A percentile compares a stretch with the other conserved stretches of the same genome.
phyloP scores from a whole-genome alignment of 2,797 vertebrate species.

The Selene dorsalis region DNA sequence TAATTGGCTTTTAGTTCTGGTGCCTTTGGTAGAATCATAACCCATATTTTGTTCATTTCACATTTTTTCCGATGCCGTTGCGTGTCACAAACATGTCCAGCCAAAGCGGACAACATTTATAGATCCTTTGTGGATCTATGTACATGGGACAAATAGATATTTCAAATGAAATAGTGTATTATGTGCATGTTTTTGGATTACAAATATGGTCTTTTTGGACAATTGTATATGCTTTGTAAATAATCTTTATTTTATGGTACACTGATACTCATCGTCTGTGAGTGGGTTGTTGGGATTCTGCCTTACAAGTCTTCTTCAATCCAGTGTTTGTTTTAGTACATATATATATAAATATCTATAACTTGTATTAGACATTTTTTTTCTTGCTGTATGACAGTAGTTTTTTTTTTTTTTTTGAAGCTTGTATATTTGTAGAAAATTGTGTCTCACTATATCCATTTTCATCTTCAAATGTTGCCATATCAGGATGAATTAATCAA shows the following conservation, averaged over 20 bases:
- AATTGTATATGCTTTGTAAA: constrained; percentile 89
- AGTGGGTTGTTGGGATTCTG: constrained; percentile 66
- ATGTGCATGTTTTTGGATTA: constrained; percentile 83
- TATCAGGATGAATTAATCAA: constrained; percentile 43
- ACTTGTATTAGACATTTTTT: constrained; percentile 65
- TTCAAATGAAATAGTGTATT: constrained; percentile 86
- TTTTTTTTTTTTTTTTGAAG: constrained; percentile 58
- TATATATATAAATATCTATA: constrained; percentile 59
- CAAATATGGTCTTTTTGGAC: constrained; percentile 84
- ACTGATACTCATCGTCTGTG: constrained; percentile 71
- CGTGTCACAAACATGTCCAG: constrained; percentile 70
- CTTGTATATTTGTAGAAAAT: constrained; percentile 83
- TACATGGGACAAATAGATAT: constrained; percentile 81
- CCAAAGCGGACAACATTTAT: constrained; percentile 84
- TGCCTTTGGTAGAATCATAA: constrained; percentile 49
- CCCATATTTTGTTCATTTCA: constrained; percentile 18
- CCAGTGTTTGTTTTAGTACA: constrained; percentile 75
- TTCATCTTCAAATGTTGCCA: constrained; percentile 45
- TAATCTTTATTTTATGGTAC: constrained; percentile 83
- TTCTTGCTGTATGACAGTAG: constrained; percentile 73
- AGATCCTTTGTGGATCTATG: constrained; percentile 83
- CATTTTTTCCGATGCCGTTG: constrained; percentile 25
- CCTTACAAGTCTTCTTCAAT: constrained; percentile 71
- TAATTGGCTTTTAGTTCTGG: constrained; percentile 29
- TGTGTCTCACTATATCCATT: constrained; percentile 57